Base-by-base conservation (phyloP, 2,888 invertebrate genomes). In the Sipha maydis region DNA sequence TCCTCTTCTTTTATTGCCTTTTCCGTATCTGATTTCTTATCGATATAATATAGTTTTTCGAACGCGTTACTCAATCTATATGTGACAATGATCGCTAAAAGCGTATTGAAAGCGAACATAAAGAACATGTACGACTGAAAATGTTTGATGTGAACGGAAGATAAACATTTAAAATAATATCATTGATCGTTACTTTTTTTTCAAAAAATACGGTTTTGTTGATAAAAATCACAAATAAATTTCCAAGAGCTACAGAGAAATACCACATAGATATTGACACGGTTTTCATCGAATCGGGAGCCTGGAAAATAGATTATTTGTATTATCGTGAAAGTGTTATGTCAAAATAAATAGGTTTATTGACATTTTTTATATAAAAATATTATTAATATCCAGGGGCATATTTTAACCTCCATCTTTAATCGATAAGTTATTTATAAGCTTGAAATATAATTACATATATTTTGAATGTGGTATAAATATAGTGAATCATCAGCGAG, bases 241-340 rank as follows among this genome's bases (percentile, higher is more conserved):
- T 97, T 4, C 97, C 97, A 89, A 96, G 93, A 1, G 96, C 96
- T 3, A 95, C 95, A 0, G 96, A 96, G 90, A 97, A 92, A 90
- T 96, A 94, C 97, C 97, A 97, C n/a, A 95, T 94, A 0, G 97
- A 96, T 91, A 96, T 95, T 0, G 96, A 94, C 8, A 97, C 95
- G 0, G 96, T 96, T 92, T 96, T 97, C 96, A 97, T 96, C 90
- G 94, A 94, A 90, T 94, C 94, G 0, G 96, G 96, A 5, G 97
- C 96, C 95, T 95, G 91, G 90, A 91, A 90, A 80, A 11, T 8
- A 48, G 1, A 48, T 48, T 48, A 48, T 48, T 48, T 48, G 48
- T 48, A 14, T 14, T 48, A 14, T 1, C 14, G 48, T 14, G 48
- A 48, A 48, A 14, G 11, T 1, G 14, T 48, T 14, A 48, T 14